phyloP scores from a whole-genome alignment of 2,888 invertebrate species.

The Dascillus cervinus region DNA sequence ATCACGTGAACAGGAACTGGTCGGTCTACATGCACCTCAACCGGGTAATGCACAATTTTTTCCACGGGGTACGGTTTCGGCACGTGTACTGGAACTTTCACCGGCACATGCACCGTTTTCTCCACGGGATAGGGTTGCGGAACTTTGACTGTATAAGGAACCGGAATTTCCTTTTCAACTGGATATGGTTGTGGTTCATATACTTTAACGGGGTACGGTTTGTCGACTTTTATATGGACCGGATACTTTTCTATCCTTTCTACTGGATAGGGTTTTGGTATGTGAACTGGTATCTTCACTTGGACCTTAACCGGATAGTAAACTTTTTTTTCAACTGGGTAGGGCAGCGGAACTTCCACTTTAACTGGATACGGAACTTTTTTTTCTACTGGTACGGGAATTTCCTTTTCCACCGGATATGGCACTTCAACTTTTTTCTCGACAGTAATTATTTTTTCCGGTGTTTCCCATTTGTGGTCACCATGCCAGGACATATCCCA shows the following conservation, averaged over 20 bases:
- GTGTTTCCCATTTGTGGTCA: constrained; percentile 5
- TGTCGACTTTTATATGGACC: constrained; percentile 52
- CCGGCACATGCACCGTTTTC: constrained; percentile 53
- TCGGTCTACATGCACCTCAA: constrained; percentile 54
- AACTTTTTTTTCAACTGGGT: constrained; percentile 59
- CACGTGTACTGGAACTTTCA: constrained; percentile 59
- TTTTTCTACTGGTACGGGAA: constrained; percentile 52
- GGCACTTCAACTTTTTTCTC: constrained; percentile 62
- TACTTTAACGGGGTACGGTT: constrained; percentile 59
- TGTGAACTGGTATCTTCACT: constrained; percentile 43
- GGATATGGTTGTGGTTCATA: constrained; percentile 68
- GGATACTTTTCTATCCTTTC: constrained; percentile 64
- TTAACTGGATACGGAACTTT: constrained; percentile 36
- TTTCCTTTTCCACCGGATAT: constrained; percentile 57
- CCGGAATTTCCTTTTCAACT: constrained; percentile 57
- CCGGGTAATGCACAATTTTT: constrained; percentile 59
- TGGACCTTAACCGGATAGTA: constrained; percentile 60
- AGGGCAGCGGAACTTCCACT: constrained; percentile 45
- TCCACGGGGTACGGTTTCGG: constrained; percentile 67
- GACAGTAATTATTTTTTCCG: constrained; percentile 36
- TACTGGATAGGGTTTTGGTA: constrained; percentile 55
- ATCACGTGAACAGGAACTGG: constrained; percentile 57
- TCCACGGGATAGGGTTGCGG: constrained; percentile 63
- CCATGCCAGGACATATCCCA: neutral
- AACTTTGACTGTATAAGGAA: constrained; percentile 58